These are phyloP conservation scores for Sebastes ruberrimus DNA, from an alignment of 2,797 vertebrate genomes.

Conservation along the genomic window DNA sequence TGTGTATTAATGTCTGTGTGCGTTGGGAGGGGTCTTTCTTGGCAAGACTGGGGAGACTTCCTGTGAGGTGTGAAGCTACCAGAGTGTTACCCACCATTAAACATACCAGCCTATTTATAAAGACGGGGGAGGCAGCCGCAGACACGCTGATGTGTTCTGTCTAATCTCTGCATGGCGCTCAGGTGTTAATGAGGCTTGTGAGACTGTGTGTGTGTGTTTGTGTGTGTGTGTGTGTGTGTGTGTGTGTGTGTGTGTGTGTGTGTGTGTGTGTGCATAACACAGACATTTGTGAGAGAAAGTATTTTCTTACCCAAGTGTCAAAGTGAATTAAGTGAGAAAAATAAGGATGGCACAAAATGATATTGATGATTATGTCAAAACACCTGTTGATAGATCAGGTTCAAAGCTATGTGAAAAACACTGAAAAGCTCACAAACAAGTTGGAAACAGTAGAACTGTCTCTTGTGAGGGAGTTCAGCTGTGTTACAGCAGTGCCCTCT, in stretches of 20 bases:
- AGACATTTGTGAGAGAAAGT: not conserved
- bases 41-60: conserved; percentile 15
- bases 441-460: not conserved
- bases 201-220: not conserved
- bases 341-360: not conserved
- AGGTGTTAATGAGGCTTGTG: conserved; percentile 58
- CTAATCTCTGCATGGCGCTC: conserved; percentile 33
- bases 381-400: not conserved
- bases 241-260: not conserved
- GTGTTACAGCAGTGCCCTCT: conserved; percentile 66
- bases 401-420: not conserved
- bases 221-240: not conserved
- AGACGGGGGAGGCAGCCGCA: conserved; percentile 19
- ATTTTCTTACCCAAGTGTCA: not conserved
- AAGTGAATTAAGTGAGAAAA: conserved; percentile 24
- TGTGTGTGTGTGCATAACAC: not conserved
- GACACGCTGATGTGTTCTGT: conserved; percentile 18
- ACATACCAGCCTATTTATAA: conserved; percentile 43
- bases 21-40: not conserved
- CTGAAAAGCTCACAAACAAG: not conserved
- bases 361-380: not conserved
- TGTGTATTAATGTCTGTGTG: not conserved
- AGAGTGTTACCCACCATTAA: conserved; percentile 26
- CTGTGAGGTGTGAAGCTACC: conserved; percentile 46
- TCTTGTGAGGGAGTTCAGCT: not conserved